Percentiles rank a stretch among this genome's conserved stretches.
Conservation (phyloP, 2,113 vertebrate species). For the Typhlomys cinereus region DNA sequence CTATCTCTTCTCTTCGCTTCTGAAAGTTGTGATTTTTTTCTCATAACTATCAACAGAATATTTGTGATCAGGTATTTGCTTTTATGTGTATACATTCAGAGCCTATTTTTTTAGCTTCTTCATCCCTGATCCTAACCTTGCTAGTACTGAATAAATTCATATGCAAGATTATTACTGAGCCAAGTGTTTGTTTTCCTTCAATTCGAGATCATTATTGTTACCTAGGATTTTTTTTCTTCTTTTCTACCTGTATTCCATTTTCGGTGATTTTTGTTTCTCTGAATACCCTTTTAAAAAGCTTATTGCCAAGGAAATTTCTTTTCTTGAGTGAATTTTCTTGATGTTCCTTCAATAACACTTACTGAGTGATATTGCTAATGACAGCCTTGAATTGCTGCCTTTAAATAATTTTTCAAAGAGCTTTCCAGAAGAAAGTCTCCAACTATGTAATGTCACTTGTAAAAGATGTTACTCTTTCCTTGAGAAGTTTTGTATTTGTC, state of each 20-base stretch:
- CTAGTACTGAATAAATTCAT: background rate
- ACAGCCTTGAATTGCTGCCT: conserved; percentile 26
- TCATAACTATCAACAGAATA: background rate
- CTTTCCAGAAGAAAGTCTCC: conserved; percentile 16
- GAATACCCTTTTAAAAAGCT: conserved; percentile 1
- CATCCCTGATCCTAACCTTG: background rate
- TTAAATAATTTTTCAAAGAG: conserved; percentile 36
- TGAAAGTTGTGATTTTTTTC: background rate
- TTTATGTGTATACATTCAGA: background rate
- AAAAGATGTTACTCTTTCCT: conserved; percentile 20
- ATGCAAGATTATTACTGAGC: background rate
- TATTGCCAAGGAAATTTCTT: conserved; percentile 6
- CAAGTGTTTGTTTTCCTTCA: conserved; percentile 40
- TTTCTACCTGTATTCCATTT: background rate
- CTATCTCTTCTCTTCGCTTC: background rate
- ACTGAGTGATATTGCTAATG: background rate
- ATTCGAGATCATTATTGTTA: conserved; percentile 12
- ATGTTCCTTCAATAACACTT: background rate
- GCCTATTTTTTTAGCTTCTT: background rate
- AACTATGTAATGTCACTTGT: background rate
- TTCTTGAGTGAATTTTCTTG: conserved; percentile 33
- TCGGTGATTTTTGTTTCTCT: conserved; percentile 24
- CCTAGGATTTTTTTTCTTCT: conserved; percentile 45
- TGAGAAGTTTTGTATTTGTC: conserved; percentile 38
- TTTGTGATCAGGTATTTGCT: conserved; percentile 30